Percentiles rank a stretch among this genome's conserved stretches.
phyloP scores from a whole-genome alignment of 2,113 vertebrate species.

The Leiothrix lutea region DNA sequence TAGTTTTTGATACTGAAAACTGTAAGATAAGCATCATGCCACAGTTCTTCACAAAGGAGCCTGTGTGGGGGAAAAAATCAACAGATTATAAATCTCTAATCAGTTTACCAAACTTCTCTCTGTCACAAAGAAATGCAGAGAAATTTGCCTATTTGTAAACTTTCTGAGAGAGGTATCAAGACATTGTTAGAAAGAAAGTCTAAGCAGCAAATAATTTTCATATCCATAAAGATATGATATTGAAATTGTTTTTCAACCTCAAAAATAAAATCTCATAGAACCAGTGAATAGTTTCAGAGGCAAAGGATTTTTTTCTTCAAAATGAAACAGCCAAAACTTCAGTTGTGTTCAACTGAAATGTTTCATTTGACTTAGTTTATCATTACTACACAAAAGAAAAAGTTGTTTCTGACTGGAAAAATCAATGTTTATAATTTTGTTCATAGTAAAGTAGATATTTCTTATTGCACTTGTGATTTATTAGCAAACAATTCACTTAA shows the following conservation, averaged over 20 bases:
- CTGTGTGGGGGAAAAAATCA: accelerated
- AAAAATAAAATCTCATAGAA: not conserved
- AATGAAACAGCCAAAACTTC: not conserved
- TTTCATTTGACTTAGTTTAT: not conserved
- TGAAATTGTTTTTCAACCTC: not conserved
- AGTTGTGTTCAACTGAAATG: not conserved
- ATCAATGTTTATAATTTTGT: not conserved
- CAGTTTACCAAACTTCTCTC: not conserved
- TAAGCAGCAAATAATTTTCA: not conserved
- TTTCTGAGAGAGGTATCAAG: not conserved
- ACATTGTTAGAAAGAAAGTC: not conserved
- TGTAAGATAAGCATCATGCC: not conserved
- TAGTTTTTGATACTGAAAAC: not conserved
- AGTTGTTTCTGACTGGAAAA: not conserved
- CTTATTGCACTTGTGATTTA: not conserved
- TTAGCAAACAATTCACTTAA: not conserved
- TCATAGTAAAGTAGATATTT: not conserved
- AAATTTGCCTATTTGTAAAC: not conserved
- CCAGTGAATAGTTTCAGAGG: not conserved
- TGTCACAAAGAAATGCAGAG: not conserved
- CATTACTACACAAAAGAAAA: not conserved
- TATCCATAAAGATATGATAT: not conserved
- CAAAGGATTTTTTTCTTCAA: not conserved
- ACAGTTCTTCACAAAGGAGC: not conserved
- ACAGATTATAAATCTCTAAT: not conserved